phyloP scores from a whole-genome alignment of 2,113 vertebrate species.

The Pangasianodon hypophthalmus region DNA sequence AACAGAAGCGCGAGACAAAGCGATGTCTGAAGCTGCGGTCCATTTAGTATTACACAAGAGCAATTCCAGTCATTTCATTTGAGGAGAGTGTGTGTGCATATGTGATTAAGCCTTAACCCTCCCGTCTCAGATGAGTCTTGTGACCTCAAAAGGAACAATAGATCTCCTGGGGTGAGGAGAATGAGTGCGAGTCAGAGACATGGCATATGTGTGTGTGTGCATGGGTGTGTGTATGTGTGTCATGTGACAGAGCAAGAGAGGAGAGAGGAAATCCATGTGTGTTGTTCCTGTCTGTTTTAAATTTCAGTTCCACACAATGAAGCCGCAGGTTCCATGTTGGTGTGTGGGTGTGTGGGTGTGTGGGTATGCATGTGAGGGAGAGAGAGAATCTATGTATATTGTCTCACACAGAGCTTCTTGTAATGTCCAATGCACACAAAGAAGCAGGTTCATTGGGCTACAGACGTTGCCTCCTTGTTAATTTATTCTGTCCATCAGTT shows the following conservation, averaged over 20 bases:
- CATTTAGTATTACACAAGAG: background rate
- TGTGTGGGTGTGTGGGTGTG: background rate
- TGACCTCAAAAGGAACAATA: constrained; percentile 39
- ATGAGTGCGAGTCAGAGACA: constrained; percentile 14
- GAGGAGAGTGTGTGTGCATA: background rate
- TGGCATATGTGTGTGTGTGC: background rate
- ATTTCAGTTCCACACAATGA: constrained; percentile 51
- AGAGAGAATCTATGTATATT: background rate
- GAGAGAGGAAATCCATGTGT: constrained; percentile 22
- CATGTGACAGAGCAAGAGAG: constrained; percentile 1
- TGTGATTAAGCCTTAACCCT: constrained; percentile 41
- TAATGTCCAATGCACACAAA: constrained; percentile 47
- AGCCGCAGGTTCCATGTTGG: constrained; percentile 9
- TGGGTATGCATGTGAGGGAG: background rate
- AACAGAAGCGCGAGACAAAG: background rate
- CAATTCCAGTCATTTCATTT: constrained; percentile 14
- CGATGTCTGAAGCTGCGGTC: background rate
- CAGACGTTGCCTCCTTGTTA: constrained; percentile 10
- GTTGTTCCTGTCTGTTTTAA: constrained; percentile 13
- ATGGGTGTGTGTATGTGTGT: background rate
- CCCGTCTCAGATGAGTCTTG: constrained; percentile 29
- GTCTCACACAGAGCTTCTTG: constrained; percentile 12
- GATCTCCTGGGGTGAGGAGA: constrained; percentile 16
- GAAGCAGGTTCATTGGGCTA: constrained; percentile 36
- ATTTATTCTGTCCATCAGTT: constrained; percentile 31